Percentiles rank a stretch among this genome's conserved stretches.
Evolutionary conservation across 2,888 invertebrate species (phyloP).

Genomic region (Mimumesa dahlbomi): DNA sequence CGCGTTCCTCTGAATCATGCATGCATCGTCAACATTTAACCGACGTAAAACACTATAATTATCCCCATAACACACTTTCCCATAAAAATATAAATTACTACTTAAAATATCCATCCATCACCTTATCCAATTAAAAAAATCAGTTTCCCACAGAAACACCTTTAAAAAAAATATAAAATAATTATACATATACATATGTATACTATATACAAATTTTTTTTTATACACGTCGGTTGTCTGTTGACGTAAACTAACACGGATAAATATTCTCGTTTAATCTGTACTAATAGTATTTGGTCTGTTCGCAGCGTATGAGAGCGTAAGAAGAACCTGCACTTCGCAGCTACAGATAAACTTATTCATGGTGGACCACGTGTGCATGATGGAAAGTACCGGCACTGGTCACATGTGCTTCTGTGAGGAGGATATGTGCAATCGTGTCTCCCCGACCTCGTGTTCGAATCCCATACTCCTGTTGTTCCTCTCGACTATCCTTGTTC

Average conservation of each 20-base stretch:
- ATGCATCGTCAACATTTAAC: not conserved
- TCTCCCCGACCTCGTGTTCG: slow-evolving; percentile 73
- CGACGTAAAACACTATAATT: too few species aligned
- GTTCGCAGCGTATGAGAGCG: slow-evolving; percentile 92
- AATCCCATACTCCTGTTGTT: slow-evolving; percentile 75
- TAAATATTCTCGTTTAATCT: not conserved
- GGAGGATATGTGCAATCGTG: slow-evolving; percentile 95
- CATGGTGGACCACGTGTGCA: slow-evolving; percentile 99
- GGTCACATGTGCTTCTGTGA: slow-evolving; percentile 99
- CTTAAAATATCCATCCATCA: too few species aligned
- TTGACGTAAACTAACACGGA: too few species aligned
- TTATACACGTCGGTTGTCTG: too few species aligned
- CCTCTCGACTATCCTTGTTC: slow-evolving; percentile 73
- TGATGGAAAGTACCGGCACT: slow-evolving; percentile 98
- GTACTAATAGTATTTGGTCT: slow-evolving; percentile 7
- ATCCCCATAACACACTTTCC: too few species aligned
- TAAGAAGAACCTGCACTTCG: slow-evolving; percentile 94
- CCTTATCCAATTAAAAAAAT: too few species aligned
- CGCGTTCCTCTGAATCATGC: not conserved
- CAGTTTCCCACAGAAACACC: too few species aligned
- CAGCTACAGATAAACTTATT: slow-evolving; percentile 97
- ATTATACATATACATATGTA: too few species aligned
- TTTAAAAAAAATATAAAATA: too few species aligned
- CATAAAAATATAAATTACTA: too few species aligned
- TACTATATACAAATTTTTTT: too few species aligned